A percentile compares a stretch with the other conserved stretches of the same genome.
These are phyloP conservation scores for Cosmia trapezina DNA, from an alignment of 2,888 invertebrate species.

Conservation along the genomic window DNA sequence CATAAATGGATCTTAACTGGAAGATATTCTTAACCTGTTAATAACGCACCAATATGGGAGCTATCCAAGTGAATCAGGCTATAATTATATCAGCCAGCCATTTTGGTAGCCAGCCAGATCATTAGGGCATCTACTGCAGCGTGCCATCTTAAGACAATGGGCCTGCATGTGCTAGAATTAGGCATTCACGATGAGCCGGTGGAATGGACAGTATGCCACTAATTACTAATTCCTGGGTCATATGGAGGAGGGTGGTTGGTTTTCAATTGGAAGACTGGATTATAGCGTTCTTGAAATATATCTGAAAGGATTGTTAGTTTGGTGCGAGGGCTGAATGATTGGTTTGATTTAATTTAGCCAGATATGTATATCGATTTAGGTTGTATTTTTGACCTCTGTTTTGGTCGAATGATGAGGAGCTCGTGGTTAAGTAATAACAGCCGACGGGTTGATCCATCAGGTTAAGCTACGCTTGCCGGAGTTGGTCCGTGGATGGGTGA, in stretches of 20 bases:
- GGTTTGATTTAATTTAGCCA: neutral
- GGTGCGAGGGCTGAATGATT: neutral
- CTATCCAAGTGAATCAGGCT: conserved; percentile 21
- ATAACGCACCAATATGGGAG: conserved; percentile 2
- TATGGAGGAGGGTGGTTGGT: neutral
- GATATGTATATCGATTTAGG: neutral
- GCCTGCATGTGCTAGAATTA: conserved; percentile 21
- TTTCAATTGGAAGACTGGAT: neutral
- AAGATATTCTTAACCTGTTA: neutral
- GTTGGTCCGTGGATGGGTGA: too few species aligned
- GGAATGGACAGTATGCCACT: conserved; percentile 18
- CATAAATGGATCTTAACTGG: neutral
- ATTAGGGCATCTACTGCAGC: conserved; percentile 37
- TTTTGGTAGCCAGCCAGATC: conserved; percentile 49
- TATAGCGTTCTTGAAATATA: neutral
- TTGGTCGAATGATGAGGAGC: neutral
- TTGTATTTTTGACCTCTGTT: neutral
- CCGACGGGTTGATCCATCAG: too few species aligned
- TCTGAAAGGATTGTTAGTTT: neutral
- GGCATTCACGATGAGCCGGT: conserved; percentile 9
- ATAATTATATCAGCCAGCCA: conserved; percentile 32
- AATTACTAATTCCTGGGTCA: conserved; percentile 40
- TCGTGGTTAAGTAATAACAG: too few species aligned
- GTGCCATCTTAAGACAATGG: conserved; percentile 51
- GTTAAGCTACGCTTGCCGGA: too few species aligned